Conservation (phyloP, 2,888 invertebrate species). For the Cactoblastis cactorum region DNA sequence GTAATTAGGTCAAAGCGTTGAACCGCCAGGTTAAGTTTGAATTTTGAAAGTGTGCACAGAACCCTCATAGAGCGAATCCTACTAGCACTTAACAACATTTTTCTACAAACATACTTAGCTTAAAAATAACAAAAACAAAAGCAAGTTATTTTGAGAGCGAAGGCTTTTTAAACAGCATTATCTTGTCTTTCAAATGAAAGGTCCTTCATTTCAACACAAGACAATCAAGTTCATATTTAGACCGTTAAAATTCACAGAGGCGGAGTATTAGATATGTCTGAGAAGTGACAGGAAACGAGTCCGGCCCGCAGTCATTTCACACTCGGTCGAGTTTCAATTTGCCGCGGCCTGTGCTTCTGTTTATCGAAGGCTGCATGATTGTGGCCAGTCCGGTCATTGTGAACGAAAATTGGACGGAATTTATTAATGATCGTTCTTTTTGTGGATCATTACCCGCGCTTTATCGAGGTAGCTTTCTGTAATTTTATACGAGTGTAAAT, state of each 20-base stretch:
- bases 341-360: constrained; percentile 57
- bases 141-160: too few species aligned
- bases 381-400: constrained; percentile 10
- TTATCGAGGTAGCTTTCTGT: too few species aligned
- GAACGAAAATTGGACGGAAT: background rate
- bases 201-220: constrained; percentile 16
- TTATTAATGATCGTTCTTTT: background rate
- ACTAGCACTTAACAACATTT: too few species aligned
- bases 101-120: too few species aligned
- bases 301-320: constrained; percentile 68
- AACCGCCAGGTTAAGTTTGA: too few species aligned
- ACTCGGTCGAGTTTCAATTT: constrained; percentile 74
- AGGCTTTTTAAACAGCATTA: too few species aligned
- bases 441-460: background rate
- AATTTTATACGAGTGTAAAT: too few species aligned
- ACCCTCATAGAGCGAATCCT: too few species aligned
- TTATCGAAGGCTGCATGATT: constrained; percentile 40
- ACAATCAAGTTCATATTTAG: constrained; percentile 39
- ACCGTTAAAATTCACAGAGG: constrained; percentile 44
- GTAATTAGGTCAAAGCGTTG: too few species aligned
- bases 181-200: too few species aligned
- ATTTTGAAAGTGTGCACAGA: too few species aligned
- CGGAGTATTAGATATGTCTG: constrained; percentile 42
- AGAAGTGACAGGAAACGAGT: constrained; percentile 55
- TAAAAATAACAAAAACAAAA: too few species aligned